Evolutionary conservation across 23 tunicate species (phyloP).

Genomic region (Botrylloides violaceus): DNA sequence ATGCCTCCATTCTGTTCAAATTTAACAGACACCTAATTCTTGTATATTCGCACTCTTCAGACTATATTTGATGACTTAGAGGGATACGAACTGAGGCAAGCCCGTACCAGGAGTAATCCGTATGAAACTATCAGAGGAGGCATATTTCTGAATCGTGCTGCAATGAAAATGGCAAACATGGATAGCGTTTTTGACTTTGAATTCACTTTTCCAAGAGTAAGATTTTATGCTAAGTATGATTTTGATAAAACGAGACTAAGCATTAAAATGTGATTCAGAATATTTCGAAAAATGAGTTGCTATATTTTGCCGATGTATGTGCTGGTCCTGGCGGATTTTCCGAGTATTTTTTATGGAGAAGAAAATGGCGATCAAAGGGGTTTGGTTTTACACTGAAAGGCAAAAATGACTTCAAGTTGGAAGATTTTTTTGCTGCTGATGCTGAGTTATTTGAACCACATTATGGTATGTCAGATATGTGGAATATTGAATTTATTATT

Average conservation of each 20-base stretch:
- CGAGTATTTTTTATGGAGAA: slow-evolving; percentile 85
- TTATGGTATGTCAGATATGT: slow-evolving; percentile 54
- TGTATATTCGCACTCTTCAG: slow-evolving; percentile 27
- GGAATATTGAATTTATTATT: neutral
- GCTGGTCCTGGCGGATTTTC: slow-evolving; percentile 98
- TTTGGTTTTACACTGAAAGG: slow-evolving; percentile 92
- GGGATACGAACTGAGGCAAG: slow-evolving; percentile 73
- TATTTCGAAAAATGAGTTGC: slow-evolving; percentile 29
- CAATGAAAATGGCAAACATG: slow-evolving; percentile 98
- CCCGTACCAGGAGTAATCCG: slow-evolving; percentile 71
- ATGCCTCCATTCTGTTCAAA: slow-evolving; percentile 3
- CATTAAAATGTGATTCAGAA: too few relatives aligned
- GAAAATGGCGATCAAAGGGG: slow-evolving; percentile 77
- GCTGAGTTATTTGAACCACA: slow-evolving; percentile 86
- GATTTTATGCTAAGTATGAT: neutral
- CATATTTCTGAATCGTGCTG: slow-evolving; percentile 80
- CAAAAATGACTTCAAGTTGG: slow-evolving; percentile 70
- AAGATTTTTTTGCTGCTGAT: slow-evolving; percentile 54
- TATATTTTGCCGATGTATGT: slow-evolving; percentile 92
- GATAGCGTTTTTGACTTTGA: slow-evolving; percentile 62
- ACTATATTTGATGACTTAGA: slow-evolving; percentile 83
- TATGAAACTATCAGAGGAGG: slow-evolving; percentile 74
- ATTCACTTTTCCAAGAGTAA: slow-evolving; percentile 73
- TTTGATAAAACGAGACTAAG: neutral
- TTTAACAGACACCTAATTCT: neutral